A percentile compares a stretch with the other conserved stretches of the same genome.
These are phyloP conservation scores for Cordilura impudica DNA, from an alignment of 2,888 invertebrate species.

Conservation along the genomic window DNA sequence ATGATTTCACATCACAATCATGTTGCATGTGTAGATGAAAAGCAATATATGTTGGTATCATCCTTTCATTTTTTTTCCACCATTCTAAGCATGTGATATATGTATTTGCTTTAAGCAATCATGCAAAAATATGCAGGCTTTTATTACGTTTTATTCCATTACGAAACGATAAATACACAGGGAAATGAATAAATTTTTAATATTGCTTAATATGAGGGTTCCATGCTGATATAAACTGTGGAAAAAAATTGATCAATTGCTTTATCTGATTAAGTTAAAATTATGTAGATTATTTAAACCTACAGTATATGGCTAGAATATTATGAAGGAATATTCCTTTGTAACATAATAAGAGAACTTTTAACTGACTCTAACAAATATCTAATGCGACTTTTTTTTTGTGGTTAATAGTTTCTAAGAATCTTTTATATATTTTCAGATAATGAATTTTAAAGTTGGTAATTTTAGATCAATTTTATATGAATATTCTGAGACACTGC, in stretches of 20 bases:
- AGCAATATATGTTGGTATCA: not conserved
- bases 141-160: constrained; percentile 52
- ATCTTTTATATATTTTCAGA: too few relatives aligned
- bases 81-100: not conserved
- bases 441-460: too few relatives aligned
- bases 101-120: constrained; percentile 55
- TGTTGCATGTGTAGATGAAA: not conserved
- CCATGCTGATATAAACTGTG: not conserved
- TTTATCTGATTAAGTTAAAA: not conserved
- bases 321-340: too few relatives aligned
- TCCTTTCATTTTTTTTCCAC: not conserved
- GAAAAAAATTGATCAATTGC: not conserved
- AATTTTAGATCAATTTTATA: too few relatives aligned
- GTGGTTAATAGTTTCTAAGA: too few relatives aligned
- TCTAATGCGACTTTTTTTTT: too few relatives aligned
- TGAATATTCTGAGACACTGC: too few relatives aligned
- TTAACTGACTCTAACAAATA: too few relatives aligned
- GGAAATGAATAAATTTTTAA: constrained; percentile 42
- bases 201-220: constrained; percentile 28
- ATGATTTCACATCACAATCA: too few relatives aligned
- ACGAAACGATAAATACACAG: constrained; percentile 35
- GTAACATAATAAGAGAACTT: too few relatives aligned
- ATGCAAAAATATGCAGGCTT: constrained; percentile 46
- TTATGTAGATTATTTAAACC: not conserved
- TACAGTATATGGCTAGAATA: too few relatives aligned